Evolutionary conservation across 2,797 vertebrate species (phyloP).

Genomic region (Melanogrammus aeglefinus): DNA sequence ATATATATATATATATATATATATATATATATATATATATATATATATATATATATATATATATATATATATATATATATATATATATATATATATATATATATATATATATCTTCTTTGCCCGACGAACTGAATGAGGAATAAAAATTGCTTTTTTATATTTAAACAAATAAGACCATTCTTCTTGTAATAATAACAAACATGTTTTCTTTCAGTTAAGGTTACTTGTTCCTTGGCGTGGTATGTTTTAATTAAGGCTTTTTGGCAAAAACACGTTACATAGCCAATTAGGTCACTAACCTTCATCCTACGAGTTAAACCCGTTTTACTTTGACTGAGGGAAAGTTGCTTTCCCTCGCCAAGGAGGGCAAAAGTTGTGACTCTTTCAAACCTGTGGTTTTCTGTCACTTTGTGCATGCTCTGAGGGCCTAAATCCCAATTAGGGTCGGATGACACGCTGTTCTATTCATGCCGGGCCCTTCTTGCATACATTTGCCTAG

Average conservation of each 20-base stretch:
- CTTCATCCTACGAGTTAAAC: slow-evolving; percentile 47
- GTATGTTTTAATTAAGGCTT: slow-evolving; percentile 45
- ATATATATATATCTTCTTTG: too few relatives aligned
- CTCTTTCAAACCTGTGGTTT: slow-evolving; percentile 91
- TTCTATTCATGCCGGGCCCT: slow-evolving; percentile 87
- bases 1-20: too few relatives aligned
- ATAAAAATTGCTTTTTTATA: neutral
- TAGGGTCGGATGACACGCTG: slow-evolving; percentile 99
- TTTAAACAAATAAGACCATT: neutral
- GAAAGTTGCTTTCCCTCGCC: slow-evolving; percentile 38
- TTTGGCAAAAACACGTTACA: slow-evolving; percentile 35
- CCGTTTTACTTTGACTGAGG: slow-evolving; percentile 20
- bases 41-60: too few relatives aligned
- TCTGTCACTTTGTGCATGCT: slow-evolving; percentile 93
- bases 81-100: too few relatives aligned
- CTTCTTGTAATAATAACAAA: slow-evolving; percentile 25
- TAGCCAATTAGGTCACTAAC: slow-evolving; percentile 59
- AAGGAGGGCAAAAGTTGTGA: slow-evolving; percentile 73
- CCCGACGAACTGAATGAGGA: too few relatives aligned
- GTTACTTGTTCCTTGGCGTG: slow-evolving; percentile 38
- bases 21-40: too few relatives aligned
- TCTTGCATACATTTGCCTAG: slow-evolving; percentile 98
- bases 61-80: too few relatives aligned
- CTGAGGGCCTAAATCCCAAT: slow-evolving; percentile 99
- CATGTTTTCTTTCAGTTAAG: slow-evolving; percentile 30